phyloP scores from a whole-genome alignment of 2,113 vertebrate genomes.

The Danionella cerebrum region DNA sequence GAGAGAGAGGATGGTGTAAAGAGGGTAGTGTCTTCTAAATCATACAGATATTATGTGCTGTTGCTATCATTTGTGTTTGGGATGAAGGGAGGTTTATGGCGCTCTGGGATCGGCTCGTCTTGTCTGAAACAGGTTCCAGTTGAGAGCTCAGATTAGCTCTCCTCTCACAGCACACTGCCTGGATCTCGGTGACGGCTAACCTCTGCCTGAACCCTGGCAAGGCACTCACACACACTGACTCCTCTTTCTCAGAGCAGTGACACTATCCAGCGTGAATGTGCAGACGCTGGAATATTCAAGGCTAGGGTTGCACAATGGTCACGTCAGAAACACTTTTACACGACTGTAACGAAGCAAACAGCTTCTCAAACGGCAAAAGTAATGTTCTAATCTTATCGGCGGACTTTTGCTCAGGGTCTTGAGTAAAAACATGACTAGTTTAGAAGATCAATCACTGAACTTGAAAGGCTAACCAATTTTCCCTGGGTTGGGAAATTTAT shows the following conservation, averaged over 20 bases:
- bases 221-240: background rate
- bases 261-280: constrained; percentile 9
- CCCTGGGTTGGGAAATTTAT: too few species aligned
- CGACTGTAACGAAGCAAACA: background rate
- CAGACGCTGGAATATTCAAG: background rate
- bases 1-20: background rate
- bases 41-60: too few species aligned
- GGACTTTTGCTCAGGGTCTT: background rate
- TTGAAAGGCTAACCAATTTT: too few species aligned
- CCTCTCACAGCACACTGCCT: constrained; percentile 30
- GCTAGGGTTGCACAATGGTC: background rate
- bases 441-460: too few species aligned
- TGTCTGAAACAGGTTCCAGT: constrained; percentile 21
- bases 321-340: background rate
- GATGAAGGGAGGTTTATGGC: constrained; percentile 13
- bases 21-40: background rate
- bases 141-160: constrained; percentile 22
- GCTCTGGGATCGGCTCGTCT: constrained; percentile 18
- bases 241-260: background rate
- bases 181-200: constrained; percentile 26
- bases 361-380: background rate
- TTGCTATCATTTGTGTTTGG: too few species aligned
- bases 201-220: constrained; percentile 19
- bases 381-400: background rate
- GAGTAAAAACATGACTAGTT: background rate